These are phyloP conservation scores for Apeltes quadracus DNA, from an alignment of 2,113 vertebrate species.

Conservation along the genomic window DNA sequence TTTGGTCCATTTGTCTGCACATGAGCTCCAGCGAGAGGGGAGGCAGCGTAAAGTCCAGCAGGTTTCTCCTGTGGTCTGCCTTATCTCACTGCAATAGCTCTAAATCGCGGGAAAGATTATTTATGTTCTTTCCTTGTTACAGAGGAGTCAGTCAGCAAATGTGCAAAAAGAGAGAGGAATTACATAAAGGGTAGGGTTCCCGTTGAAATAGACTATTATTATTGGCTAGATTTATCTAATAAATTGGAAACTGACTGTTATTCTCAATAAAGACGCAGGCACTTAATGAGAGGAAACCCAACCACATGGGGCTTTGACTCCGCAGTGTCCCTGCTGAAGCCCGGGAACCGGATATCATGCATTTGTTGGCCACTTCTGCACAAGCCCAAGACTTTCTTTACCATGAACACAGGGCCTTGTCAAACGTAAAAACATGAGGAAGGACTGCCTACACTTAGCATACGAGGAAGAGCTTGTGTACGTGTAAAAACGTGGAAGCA, in stretches of 20 bases:
- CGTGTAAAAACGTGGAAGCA: not conserved
- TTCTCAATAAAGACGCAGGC: conserved; percentile 8
- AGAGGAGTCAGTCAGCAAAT: not conserved
- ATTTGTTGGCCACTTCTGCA: not conserved
- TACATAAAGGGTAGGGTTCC: not conserved
- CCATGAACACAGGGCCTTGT: not conserved
- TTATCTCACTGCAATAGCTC: not conserved
- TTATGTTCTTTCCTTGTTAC: not conserved
- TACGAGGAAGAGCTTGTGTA: not conserved
- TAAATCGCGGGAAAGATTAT: conserved; percentile 22
- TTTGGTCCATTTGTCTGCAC: not conserved
- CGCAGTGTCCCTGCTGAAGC: not conserved
- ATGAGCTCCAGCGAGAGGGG: not conserved
- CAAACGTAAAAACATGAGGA: not conserved
- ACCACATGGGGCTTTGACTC: conserved; percentile 1
- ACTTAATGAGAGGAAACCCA: not conserved
- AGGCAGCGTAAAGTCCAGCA: not conserved
- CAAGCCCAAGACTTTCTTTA: not conserved
- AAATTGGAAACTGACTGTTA: not conserved
- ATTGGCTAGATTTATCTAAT: not conserved
- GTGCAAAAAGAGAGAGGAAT: not conserved
- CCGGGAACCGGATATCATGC: not conserved
- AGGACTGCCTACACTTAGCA: not conserved
- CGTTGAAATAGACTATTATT: not conserved
- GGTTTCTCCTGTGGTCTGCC: not conserved